phyloP scores from a whole-genome alignment of 2,113 vertebrate species.

The Syngnathus typhle region DNA sequence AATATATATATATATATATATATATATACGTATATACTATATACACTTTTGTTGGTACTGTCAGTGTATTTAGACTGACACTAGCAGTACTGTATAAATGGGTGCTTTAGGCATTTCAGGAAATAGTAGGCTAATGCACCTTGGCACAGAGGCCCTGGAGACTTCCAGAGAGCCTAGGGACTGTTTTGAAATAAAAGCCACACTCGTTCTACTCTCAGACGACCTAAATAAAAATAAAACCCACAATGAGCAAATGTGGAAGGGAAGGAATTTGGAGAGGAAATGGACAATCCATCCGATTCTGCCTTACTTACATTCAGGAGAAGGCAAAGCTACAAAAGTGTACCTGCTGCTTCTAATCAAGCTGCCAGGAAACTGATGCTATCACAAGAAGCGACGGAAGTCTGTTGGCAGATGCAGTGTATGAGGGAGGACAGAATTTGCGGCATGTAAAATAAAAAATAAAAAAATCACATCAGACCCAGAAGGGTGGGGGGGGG shows the following conservation, averaged over 20 bases:
- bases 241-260: constrained; percentile 47
- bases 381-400: constrained; percentile 40
- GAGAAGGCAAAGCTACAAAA: constrained; percentile 30
- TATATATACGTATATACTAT: constrained; percentile 3
- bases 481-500: constrained; percentile 4
- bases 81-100: constrained; percentile 23
- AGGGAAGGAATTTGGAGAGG: constrained; percentile 42
- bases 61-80: constrained; percentile 29
- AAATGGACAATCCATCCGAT: constrained; percentile 43
- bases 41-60: constrained; percentile 26
- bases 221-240: constrained; percentile 43
- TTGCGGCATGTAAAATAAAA: background rate
- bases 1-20: background rate
- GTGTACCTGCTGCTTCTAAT: constrained; percentile 45
- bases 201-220: constrained; percentile 42
- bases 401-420: constrained; percentile 29
- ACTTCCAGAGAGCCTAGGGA: constrained; percentile 34
- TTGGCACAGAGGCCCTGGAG: constrained; percentile 37
- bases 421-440: constrained; percentile 17
- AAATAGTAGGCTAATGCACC: constrained; percentile 38
- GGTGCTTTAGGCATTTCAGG: constrained; percentile 23
- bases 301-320: constrained; percentile 16
- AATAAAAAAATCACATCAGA: constrained; percentile 20
- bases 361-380: constrained; percentile 34
- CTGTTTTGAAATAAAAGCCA: constrained; percentile 47